A percentile compares a stretch with the other conserved stretches of the same genome.
Evolutionary conservation across 2,888 invertebrate species (phyloP).

Genomic region (Enoplolaimus lenunculus): DNA sequence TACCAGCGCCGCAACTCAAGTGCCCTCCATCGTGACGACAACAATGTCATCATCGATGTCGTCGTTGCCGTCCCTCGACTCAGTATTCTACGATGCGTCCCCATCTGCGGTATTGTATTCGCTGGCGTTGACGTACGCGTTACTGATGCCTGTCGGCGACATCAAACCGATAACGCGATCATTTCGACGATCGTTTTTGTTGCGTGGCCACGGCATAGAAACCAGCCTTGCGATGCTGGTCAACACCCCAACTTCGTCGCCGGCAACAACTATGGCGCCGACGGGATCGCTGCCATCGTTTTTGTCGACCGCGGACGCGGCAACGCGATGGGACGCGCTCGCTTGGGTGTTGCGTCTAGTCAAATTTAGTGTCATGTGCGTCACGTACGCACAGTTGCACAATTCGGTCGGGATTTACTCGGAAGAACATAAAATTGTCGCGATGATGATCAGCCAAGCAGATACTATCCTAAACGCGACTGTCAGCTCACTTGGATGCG

Average conservation of each 20-base stretch:
- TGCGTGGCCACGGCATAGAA: constrained; percentile 39
- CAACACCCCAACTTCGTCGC: constrained; percentile 66
- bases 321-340: constrained; percentile 44
- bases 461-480: not conserved
- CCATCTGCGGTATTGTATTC: constrained; percentile 60
- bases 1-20: not conserved
- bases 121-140: constrained; percentile 60
- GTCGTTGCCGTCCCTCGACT: constrained; percentile 44
- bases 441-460: not conserved
- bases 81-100: constrained; percentile 53
- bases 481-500: not conserved
- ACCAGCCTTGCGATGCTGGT: constrained; percentile 59
- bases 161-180: constrained; percentile 43
- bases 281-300: constrained; percentile 50
- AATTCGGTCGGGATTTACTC: too few species aligned
- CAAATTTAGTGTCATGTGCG: not conserved
- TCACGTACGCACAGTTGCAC: not conserved
- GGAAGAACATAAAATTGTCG: not conserved
- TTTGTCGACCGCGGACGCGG: constrained; percentile 60
- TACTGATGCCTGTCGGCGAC: constrained; percentile 77
- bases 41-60: too few species aligned
- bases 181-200: constrained; percentile 43
- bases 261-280: constrained; percentile 57
- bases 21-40: too few species aligned
- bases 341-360: constrained; percentile 1